Conservation (phyloP, 2,113 vertebrate genomes). For the Dipodomys stephensi region DNA sequence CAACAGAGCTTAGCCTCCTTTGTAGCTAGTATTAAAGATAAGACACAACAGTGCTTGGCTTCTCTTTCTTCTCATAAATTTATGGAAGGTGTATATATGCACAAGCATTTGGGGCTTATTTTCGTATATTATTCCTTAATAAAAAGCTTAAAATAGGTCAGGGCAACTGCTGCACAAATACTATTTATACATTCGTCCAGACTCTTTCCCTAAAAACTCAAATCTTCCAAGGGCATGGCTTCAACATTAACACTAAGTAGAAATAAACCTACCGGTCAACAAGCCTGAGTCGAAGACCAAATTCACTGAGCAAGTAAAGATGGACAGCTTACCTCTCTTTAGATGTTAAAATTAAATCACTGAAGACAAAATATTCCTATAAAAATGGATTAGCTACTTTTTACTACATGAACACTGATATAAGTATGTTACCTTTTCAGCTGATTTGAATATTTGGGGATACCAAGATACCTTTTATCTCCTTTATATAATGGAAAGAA, state of each 20-base stretch:
- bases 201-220: background rate
- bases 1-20: background rate
- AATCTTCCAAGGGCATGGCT: background rate
- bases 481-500: background rate
- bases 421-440: background rate
- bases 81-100: background rate
- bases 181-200: background rate
- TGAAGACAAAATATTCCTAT: background rate
- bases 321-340: background rate
- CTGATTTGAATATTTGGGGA: background rate
- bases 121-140: constrained; percentile 19
- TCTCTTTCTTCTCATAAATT: background rate
- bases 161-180: constrained; percentile 33
- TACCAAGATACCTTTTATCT: background rate
- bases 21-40: too few species aligned
- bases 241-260: background rate
- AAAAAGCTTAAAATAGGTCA: background rate
- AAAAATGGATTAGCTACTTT: background rate
- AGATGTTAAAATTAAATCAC: constrained; percentile 8
- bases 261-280: background rate
- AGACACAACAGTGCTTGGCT: background rate
- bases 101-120: background rate
- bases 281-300: background rate
- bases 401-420: background rate
- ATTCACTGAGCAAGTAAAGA: constrained; percentile 39